Conservation (phyloP, 2,113 vertebrate genomes). For the Dendropsophus ebraccatus region DNA sequence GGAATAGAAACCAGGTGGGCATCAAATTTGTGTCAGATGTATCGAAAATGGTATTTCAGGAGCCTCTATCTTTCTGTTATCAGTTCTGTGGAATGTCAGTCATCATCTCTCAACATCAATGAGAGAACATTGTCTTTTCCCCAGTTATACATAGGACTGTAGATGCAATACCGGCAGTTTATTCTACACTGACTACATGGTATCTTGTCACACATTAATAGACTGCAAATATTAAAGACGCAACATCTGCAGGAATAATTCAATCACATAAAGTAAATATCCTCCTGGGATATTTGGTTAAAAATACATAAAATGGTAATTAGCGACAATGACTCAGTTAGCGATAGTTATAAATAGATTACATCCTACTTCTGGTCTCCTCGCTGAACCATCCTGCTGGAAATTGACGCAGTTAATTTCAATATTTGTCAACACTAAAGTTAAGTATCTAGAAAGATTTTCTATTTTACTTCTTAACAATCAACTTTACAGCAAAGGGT, state of each 20-base stretch:
- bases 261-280: neutral
- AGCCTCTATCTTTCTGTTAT: neutral
- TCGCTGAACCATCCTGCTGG: neutral
- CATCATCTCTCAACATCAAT: neutral
- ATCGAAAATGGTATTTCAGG: neutral
- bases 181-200: neutral
- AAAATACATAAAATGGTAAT: neutral
- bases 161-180: neutral
- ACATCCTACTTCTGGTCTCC: neutral
- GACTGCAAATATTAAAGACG: neutral
- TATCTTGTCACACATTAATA: neutral
- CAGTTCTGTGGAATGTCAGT: neutral
- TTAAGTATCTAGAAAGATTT: neutral
- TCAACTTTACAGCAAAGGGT: neutral
- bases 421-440: neutral
- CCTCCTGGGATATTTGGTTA: neutral
- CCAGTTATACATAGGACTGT: neutral
- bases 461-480: neutral
- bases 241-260: neutral
- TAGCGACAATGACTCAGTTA: neutral
- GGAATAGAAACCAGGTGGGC: too few species aligned
- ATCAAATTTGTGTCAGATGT: neutral
- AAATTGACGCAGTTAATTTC: neutral
- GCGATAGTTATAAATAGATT: neutral
- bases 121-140: neutral